Conservation (phyloP, 2,888 invertebrate genomes). For the Zelleria hepariella region DNA sequence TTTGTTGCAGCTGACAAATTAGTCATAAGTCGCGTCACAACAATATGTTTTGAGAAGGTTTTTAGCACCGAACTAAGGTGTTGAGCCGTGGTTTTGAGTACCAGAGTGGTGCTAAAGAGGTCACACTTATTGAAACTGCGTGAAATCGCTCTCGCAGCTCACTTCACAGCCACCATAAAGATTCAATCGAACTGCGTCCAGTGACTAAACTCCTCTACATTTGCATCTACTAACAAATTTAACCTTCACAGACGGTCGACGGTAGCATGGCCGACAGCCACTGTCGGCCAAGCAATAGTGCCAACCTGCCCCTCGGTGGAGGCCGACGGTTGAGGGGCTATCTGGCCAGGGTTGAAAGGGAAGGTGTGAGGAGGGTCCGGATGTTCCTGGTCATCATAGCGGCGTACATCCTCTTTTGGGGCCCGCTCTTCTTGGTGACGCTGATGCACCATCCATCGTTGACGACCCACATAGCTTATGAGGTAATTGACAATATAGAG, state of each 20-base stretch:
- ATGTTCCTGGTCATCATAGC: constrained; percentile 89
- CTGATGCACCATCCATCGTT: constrained; percentile 82
- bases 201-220: neutral
- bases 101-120: too few species aligned
- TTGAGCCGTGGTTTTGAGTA: too few species aligned
- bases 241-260: constrained; percentile 47
- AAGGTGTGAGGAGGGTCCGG: constrained; percentile 85
- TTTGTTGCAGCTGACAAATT: too few species aligned
- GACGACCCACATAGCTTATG: constrained; percentile 80
- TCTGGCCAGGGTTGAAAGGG: constrained; percentile 81
- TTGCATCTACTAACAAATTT: neutral
- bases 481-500: constrained; percentile 75
- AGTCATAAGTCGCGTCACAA: too few species aligned
- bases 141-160: too few species aligned
- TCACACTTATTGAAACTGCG: too few species aligned
- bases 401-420: constrained; percentile 91
- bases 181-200: too few species aligned
- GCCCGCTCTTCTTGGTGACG: constrained; percentile 89
- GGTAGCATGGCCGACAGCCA: constrained; percentile 49
- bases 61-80: too few species aligned
- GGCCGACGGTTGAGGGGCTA: constrained; percentile 83
- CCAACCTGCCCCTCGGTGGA: constrained; percentile 73
- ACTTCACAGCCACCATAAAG: too few species aligned
- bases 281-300: constrained; percentile 39
- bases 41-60: too few species aligned